Percentiles rank a stretch among this genome's conserved stretches.
Conservation (phyloP, 2,113 vertebrate species). For the Rhea americana region DNA sequence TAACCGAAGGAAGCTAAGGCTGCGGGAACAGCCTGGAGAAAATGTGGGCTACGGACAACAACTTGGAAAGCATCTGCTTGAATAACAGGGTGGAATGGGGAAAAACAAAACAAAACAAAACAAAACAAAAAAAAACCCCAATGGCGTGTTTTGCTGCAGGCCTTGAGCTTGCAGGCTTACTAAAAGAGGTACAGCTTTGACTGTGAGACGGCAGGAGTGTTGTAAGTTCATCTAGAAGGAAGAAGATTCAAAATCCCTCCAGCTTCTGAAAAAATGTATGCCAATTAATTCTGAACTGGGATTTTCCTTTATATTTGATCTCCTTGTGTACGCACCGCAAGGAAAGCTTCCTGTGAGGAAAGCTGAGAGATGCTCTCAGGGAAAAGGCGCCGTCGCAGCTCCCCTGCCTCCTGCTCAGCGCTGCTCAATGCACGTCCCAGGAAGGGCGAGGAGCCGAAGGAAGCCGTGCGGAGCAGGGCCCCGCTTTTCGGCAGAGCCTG, state of each 20-base stretch:
- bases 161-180: background rate
- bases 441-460: background rate
- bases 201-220: background rate
- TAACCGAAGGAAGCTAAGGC: accelerated
- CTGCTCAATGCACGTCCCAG: background rate
- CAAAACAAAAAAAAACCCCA: no score
- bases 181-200: background rate
- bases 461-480: no score
- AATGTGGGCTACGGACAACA: accelerated
- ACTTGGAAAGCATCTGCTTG: background rate
- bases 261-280: slow-evolving; percentile 51
- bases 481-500: background rate
- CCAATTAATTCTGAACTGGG: slow-evolving; percentile 66
- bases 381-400: slow-evolving; percentile 3
- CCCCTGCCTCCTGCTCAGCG: slow-evolving; percentile 21
- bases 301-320: slow-evolving; percentile 68
- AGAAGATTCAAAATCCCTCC: slow-evolving; percentile 41
- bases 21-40: background rate
- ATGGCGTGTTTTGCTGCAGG: background rate
- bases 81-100: background rate
- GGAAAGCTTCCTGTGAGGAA: slow-evolving; percentile 65
- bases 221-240: slow-evolving; percentile 24
- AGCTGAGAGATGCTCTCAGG: slow-evolving; percentile 54
- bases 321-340: slow-evolving; percentile 55
- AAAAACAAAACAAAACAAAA: background rate